phyloP scores from a whole-genome alignment of 2,797 vertebrate species.

The Linurgus olivaceus region DNA sequence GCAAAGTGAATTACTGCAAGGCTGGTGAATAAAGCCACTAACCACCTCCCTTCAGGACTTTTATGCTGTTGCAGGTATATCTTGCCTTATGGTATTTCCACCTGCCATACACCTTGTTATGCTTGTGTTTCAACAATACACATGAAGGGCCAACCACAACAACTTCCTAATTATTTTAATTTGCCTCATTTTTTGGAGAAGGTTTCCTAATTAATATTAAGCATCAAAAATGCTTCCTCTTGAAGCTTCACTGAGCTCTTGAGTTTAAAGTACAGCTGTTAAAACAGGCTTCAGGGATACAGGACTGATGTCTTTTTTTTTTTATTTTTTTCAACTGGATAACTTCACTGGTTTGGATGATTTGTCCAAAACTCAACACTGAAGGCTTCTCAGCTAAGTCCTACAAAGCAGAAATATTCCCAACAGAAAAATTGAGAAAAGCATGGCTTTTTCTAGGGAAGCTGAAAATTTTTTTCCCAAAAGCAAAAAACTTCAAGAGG shows the following conservation, averaged over 20 bases:
- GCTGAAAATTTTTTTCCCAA: not conserved
- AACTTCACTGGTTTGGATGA: not conserved
- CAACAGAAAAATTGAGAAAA: not conserved
- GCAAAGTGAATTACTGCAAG: not conserved
- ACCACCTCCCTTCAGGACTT: not conserved
- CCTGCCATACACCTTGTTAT: not conserved
- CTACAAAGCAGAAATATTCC: not conserved
- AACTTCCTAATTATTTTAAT: constrained; percentile 25
- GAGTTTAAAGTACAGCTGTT: not conserved
- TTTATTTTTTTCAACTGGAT: not conserved
- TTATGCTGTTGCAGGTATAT: not conserved
- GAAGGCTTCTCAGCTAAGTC: not conserved
- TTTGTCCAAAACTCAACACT: not conserved
- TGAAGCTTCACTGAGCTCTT: not conserved
- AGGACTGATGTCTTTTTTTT: not conserved
- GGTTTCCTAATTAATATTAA: constrained; percentile 20
- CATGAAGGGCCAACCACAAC: not conserved
- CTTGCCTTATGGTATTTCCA: not conserved
- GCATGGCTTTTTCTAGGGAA: not conserved
- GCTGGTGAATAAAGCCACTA: not conserved
- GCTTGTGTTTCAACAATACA: not conserved
- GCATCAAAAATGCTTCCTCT: not conserved
- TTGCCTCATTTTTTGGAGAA: not conserved
- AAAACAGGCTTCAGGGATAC: not conserved
- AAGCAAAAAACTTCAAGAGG: not conserved